phyloP scores from a whole-genome alignment of 2,113 vertebrate species.

The Odontophorus gujanensis region DNA sequence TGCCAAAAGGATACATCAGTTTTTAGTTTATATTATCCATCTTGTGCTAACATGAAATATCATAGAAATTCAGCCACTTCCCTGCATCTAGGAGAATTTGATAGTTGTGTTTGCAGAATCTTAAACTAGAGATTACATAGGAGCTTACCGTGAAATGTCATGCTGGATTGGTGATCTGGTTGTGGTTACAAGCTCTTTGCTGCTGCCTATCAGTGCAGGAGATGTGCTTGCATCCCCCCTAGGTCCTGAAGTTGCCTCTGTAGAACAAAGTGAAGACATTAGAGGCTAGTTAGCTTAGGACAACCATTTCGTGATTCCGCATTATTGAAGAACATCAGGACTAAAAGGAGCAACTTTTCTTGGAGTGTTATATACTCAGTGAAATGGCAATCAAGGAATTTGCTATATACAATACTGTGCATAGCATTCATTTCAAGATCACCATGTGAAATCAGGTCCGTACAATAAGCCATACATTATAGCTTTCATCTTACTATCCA shows the following conservation, averaged over 20 bases:
- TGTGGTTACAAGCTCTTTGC: slow-evolving; percentile 26
- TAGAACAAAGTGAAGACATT: slow-evolving; percentile 46
- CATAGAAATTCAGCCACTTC: slow-evolving; percentile 26
- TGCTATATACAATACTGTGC: background rate
- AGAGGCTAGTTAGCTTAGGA: background rate
- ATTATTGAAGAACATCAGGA: background rate
- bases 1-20: slow-evolving; percentile 53
- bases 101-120: slow-evolving; percentile 17
- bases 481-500: background rate
- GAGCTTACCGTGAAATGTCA: slow-evolving; percentile 68
- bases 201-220: slow-evolving; percentile 66
- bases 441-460: background rate
- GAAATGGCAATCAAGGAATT: background rate
- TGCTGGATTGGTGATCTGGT: slow-evolving; percentile 45
- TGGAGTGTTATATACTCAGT: background rate
- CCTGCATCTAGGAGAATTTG: background rate
- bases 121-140: slow-evolving; percentile 27
- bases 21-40: slow-evolving; percentile 54
- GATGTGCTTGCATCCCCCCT: slow-evolving; percentile 81
- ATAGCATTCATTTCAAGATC: background rate
- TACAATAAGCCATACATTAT: background rate
- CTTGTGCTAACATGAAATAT: slow-evolving; percentile 6
- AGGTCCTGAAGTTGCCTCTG: slow-evolving; percentile 55
- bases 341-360: background rate
- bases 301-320: background rate